phyloP scores from a whole-genome alignment of 2,888 invertebrate species.

The Deilephila elpenor region DNA sequence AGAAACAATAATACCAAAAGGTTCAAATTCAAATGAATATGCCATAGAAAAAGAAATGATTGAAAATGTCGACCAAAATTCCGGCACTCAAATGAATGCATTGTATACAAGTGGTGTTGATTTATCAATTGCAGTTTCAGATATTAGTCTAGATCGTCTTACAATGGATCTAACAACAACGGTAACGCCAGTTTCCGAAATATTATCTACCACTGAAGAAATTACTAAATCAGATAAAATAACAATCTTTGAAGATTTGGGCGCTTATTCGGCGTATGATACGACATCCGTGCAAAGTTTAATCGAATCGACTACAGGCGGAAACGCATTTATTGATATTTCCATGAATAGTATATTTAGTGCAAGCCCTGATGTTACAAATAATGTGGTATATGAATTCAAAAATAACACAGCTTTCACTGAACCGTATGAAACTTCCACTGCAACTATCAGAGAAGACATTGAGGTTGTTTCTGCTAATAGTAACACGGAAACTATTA shows the following conservation, averaged over 20 bases:
- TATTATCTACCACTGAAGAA: not conserved
- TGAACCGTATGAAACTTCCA: not conserved
- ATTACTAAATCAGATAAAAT: constrained; percentile 8
- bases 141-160: not conserved
- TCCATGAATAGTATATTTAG: no score
- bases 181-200: not conserved
- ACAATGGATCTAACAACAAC: not conserved
- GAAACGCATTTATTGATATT: not conserved
- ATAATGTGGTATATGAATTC: not conserved
- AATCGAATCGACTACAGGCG: not conserved
- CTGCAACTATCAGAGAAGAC: not conserved
- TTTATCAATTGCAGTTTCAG: not conserved
- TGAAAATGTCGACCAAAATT: not conserved
- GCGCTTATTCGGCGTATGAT: not conserved
- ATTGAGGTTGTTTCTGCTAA: not conserved
- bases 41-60: not conserved
- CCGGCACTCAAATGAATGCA: not conserved
- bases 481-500: not conserved
- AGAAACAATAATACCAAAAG: no score
- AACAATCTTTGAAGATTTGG: not conserved
- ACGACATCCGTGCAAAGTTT: not conserved
- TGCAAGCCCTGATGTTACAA: not conserved
- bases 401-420: not conserved
- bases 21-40: not conserved
- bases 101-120: not conserved